phyloP scores from a whole-genome alignment of 2,888 invertebrate genomes.

The Adelognathus sp. region DNA sequence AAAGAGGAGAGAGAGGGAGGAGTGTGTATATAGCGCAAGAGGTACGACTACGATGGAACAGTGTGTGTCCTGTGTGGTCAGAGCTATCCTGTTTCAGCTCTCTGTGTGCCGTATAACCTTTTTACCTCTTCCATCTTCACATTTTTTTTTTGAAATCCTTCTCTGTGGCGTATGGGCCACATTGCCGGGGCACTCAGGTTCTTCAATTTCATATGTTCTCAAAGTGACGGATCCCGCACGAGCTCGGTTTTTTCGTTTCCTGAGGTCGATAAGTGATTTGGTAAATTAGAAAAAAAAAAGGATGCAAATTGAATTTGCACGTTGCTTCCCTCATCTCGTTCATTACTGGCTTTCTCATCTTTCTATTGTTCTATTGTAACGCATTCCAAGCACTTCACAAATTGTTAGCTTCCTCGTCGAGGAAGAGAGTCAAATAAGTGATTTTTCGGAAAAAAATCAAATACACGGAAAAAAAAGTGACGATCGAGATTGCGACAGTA shows the following conservation, averaged over 20 bases:
- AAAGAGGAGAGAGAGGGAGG: neutral
- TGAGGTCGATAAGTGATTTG: too few relatives aligned
- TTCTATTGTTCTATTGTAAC: too few relatives aligned
- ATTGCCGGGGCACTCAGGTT: neutral
- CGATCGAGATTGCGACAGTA: too few relatives aligned
- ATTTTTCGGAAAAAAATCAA: neutral
- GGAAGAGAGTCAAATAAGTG: neutral
- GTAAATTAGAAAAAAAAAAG: too few relatives aligned
- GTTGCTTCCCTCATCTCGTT: too few relatives aligned
- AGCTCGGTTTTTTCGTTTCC: neutral
- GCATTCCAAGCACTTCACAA: too few relatives aligned
- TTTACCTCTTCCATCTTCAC: neutral
- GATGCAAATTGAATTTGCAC: too few relatives aligned
- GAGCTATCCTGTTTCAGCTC: conserved; percentile 47
- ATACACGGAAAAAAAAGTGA: too few relatives aligned
- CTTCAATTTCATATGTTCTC: conserved; percentile 9
- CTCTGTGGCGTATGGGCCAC: neutral
- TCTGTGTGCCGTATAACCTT: neutral
- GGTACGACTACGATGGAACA: neutral
- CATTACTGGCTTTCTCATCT: too few relatives aligned
- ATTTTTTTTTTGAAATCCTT: conserved; percentile 10
- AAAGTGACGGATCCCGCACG: conserved; percentile 1
- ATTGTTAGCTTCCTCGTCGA: too few relatives aligned
- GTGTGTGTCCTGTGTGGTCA: conserved; percentile 33
- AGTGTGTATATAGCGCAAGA: conserved; percentile 3